Evolutionary conservation across 2,797 vertebrate species (phyloP).

Genomic region (Rhynchotus rufescens): DNA sequence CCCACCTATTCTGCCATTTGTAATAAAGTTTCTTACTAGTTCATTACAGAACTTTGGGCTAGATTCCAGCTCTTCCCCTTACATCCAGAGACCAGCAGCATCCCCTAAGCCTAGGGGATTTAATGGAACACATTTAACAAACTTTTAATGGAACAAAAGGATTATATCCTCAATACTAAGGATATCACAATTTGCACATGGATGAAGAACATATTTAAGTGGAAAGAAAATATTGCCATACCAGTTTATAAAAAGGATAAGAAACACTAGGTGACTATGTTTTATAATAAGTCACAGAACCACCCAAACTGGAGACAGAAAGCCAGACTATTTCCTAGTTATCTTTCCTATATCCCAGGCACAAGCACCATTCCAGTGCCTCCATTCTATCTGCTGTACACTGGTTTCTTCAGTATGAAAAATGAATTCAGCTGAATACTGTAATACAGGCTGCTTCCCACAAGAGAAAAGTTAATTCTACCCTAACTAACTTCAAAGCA

Average conservation of each 20-base stretch:
- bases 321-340: not conserved
- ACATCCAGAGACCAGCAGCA: not conserved
- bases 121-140: not conserved
- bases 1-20: not conserved
- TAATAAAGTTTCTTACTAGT: not conserved
- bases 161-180: not conserved
- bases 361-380: not conserved
- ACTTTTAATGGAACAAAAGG: too few relatives aligned
- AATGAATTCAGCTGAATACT: not conserved
- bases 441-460: conserved; percentile 12
- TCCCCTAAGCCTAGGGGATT: not conserved
- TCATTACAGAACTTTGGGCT: not conserved
- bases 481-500: conserved; percentile 47
- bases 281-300: not conserved
- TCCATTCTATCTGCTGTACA: not conserved
- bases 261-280: not conserved
- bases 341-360: not conserved
- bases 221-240: not conserved
- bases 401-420: not conserved
- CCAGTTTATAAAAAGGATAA: not conserved
- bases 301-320: not conserved
- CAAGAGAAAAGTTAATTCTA: conserved; percentile 36
- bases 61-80: not conserved
- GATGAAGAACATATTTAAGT: not conserved
- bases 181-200: not conserved